Base-by-base conservation (phyloP, 2,888 invertebrate genomes). In the Caradrina kadenii region DNA sequence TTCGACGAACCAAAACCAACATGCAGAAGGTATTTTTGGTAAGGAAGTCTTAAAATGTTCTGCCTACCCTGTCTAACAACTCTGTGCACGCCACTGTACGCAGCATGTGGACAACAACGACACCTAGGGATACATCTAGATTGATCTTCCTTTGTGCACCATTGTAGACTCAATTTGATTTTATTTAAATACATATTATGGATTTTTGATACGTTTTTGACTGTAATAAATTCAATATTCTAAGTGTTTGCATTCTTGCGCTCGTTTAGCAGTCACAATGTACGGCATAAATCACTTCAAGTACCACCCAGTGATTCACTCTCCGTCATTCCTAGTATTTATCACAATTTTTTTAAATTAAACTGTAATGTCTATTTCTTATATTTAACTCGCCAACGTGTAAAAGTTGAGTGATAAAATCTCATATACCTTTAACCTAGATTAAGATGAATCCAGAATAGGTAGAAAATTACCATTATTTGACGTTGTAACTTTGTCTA, bases 101-200 rank as follows among this genome's bases (percentile, higher is more conserved):
- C n/a, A n/a, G n/a, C n/a, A n/a, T n/a, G n/a, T n/a, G 62, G 52
- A 73, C 73, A 52, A 52, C 63, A 65, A 66, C 62, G 26, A 58
- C 62, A 4, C 15, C 42, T 17, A 22, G 55, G 31, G 48, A 60
- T 79, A 63, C 56, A 45, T 58, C 49, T 55, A 49, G 59, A 56
- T 79, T 73, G 60, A 73, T 73, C 17, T 63, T 31, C 35, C 55
- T 79, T 79, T 79, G 48, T 63, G 21, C 55, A 13, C 42, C 52
- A 55, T 59, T 59, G 52, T 13, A 45, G n/a, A 1, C 35, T 15
- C 68, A 56, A 73, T 60, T 53, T 49, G 42, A 67, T 73, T 63
- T 63, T 67, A 56, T 73, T 79, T 48, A 35, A 60, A 62, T 59
- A 58, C 21, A 54, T 53, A 60, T 66, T 48, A 52, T 56, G 19